A percentile compares a stretch with the other conserved stretches of the same genome.
These are phyloP conservation scores for Leistus spinibarbis DNA, from an alignment of 2,888 invertebrate genomes.

Conservation along the genomic window DNA sequence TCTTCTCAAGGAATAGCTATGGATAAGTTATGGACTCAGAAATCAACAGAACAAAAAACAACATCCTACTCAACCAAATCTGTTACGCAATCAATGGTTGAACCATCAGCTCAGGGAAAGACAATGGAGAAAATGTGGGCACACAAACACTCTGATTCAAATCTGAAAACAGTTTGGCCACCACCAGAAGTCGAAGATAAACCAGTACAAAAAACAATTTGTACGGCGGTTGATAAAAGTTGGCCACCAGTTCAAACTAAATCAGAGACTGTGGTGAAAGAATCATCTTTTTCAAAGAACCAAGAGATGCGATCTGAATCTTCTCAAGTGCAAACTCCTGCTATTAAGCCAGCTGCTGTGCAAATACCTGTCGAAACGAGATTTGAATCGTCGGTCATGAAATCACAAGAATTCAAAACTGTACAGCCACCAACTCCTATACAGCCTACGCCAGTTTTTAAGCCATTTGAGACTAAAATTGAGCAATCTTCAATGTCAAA, in stretches of 20 bases:
- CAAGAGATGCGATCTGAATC: conserved; percentile 27
- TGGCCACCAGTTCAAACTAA: conserved; percentile 51
- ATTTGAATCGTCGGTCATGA: background rate
- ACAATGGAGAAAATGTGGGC: conserved; percentile 65
- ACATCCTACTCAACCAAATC: conserved; percentile 21
- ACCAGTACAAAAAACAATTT: conserved; percentile 43
- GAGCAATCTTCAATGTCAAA: background rate
- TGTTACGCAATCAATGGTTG: conserved; percentile 41
- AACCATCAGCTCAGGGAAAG: conserved; percentile 60
- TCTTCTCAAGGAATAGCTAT: conserved; percentile 53
- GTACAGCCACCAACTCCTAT: background rate
- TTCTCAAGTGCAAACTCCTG: conserved; percentile 32
- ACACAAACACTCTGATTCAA: conserved; percentile 57
- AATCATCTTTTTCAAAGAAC: conserved; percentile 40
- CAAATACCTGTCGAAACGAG: background rate
- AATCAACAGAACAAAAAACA: conserved; percentile 30
- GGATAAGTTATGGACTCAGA: conserved; percentile 53
- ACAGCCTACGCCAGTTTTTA: background rate
- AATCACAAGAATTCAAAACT: conserved; percentile 11
- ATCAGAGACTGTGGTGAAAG: conserved; percentile 45
- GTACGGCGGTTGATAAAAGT: conserved; percentile 51
- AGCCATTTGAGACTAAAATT: background rate
- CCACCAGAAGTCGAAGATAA: conserved; percentile 51
- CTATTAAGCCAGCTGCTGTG: conserved; percentile 4
- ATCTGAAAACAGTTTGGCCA: conserved; percentile 62